These are phyloP conservation scores for Eira barbara DNA, from an alignment of 2,113 vertebrate genomes.

Conservation along the genomic window DNA sequence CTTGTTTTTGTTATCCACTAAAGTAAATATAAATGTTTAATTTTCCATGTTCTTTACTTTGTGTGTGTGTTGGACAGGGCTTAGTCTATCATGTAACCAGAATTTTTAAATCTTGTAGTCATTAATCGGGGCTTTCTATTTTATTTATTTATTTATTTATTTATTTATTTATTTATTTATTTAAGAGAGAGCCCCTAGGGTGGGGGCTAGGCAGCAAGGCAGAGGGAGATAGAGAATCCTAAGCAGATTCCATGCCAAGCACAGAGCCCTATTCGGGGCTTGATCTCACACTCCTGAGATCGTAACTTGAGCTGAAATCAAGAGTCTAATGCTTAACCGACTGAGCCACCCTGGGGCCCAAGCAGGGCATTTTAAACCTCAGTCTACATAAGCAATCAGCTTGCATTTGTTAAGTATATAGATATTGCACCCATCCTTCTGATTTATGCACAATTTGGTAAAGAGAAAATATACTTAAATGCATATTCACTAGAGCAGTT, in stretches of 20 bases:
- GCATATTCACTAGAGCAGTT: neutral
- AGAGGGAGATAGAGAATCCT: neutral
- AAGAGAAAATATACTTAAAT: neutral
- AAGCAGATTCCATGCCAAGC: neutral
- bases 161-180: neutral
- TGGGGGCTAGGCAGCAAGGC: no score
- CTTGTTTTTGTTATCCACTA: neutral
- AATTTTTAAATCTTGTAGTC: neutral
- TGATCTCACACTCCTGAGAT: neutral
- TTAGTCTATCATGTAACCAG: neutral
- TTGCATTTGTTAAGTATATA: neutral
- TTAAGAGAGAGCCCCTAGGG: neutral
- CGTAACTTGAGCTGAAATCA: neutral
- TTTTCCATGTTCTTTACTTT: neutral
- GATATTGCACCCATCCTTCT: neutral
- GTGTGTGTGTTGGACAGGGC: neutral
- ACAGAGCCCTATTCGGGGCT: neutral
- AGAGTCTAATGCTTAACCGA: neutral
- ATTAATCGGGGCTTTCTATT: neutral
- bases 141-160: no score
- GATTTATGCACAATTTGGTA: neutral
- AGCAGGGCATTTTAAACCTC: neutral
- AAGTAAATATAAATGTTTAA: neutral
- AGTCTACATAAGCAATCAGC: neutral
- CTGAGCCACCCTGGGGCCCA: neutral